Evolutionary conservation across 2,888 invertebrate species (phyloP).

Genomic region (Unio pictorum): DNA sequence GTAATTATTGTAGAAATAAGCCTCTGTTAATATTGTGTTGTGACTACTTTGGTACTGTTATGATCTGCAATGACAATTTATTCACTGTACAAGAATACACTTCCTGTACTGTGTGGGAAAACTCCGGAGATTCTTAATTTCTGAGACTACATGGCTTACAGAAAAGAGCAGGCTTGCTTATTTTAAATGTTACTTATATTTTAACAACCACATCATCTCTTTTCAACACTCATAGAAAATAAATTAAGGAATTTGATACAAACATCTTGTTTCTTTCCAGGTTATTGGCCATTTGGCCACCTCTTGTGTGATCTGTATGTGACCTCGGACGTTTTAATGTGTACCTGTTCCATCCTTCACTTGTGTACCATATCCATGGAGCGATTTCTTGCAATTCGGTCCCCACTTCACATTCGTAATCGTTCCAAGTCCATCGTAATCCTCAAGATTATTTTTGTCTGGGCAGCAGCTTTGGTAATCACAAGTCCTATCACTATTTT

Average conservation of each 20-base stretch:
- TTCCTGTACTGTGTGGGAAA: no score
- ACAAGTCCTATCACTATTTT: conserved; percentile 73
- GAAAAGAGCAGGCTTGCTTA: no score
- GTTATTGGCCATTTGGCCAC: conserved; percentile 87
- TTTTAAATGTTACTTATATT: no score
- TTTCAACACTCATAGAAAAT: not conserved
- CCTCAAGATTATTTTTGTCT: conserved; percentile 92
- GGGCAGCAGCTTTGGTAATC: conserved; percentile 83
- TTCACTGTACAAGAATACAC: no score
- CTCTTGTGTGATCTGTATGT: conserved; percentile 73
- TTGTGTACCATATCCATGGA: conserved; percentile 76
- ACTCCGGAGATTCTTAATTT: no score
- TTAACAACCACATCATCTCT: not conserved
- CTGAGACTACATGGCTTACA: no score
- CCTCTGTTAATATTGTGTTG: no score
- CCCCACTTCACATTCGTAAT: conserved; percentile 80
- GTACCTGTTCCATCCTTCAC: conserved; percentile 76
- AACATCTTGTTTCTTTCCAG: conserved; percentile 73
- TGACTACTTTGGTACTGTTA: no score
- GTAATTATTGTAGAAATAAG: no score
- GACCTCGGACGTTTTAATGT: conserved; percentile 77
- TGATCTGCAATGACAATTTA: no score
- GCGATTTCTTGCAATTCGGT: conserved; percentile 89
- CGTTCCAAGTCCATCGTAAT: conserved; percentile 68
- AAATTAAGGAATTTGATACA: conserved; percentile 1